These are phyloP conservation scores for Amblyraja radiata DNA, from an alignment of 2,797 vertebrate species.

Conservation along the genomic window DNA sequence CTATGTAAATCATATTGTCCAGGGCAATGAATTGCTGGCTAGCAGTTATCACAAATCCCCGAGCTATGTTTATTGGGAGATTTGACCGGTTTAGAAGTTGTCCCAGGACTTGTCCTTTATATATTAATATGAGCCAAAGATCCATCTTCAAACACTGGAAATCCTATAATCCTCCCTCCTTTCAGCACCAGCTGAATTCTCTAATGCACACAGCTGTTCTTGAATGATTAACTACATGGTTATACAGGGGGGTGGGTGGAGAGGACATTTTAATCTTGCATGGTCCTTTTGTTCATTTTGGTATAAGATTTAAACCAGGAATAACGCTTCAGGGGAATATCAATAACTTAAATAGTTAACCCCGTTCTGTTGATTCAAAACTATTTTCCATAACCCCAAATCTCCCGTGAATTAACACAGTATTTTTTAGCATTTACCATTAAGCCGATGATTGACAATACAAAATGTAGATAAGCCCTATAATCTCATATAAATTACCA, in stretches of 20 bases:
- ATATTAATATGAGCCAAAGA: background rate
- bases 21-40: background rate
- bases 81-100: constrained; percentile 20
- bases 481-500: background rate
- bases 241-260: background rate
- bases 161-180: constrained; percentile 14
- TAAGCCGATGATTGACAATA: background rate
- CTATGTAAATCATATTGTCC: constrained; percentile 9
- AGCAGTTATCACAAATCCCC: constrained; percentile 26
- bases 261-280: constrained; percentile 11
- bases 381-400: background rate
- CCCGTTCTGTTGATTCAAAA: background rate
- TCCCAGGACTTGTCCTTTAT: constrained; percentile 31
- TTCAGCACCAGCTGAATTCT: constrained; percentile 28
- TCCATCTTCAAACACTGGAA: constrained; percentile 34
- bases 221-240: constrained; percentile 22
- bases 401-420: background rate
- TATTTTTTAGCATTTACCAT: background rate
- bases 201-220: constrained; percentile 18
- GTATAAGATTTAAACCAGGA: background rate
- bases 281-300: background rate
- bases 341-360: background rate
- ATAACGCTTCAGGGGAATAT: no score
- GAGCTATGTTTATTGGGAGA: constrained; percentile 26
- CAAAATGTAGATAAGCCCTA: background rate